A percentile compares a stretch with the other conserved stretches of the same genome.
Evolutionary conservation across 2,797 vertebrate species (phyloP).

Genomic region (Tragopan temminckii): DNA sequence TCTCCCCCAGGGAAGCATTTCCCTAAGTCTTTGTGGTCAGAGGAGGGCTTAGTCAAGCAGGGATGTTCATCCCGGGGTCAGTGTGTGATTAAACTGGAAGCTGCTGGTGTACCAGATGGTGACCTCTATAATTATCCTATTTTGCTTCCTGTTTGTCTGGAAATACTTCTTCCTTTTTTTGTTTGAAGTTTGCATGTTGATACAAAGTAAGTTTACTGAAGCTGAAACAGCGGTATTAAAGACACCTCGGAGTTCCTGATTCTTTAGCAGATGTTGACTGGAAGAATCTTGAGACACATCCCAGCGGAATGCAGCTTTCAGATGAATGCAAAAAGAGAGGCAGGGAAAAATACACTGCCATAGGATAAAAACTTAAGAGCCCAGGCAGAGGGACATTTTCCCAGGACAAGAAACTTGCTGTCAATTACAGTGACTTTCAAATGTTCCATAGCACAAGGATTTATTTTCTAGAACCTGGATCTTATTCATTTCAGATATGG

Average conservation of each 20-base stretch:
- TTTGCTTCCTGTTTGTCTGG: constrained; percentile 61
- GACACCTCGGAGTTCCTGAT: neutral
- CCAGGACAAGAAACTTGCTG: neutral
- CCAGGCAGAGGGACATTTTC: neutral
- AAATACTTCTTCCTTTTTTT: neutral
- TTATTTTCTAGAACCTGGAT: neutral
- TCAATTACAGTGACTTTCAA: neutral
- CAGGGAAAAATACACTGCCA: neutral
- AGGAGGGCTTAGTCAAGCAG: constrained; percentile 31
- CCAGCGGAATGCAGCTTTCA: neutral
- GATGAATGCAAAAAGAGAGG: neutral
- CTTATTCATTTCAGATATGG: neutral
- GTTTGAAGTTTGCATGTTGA: neutral
- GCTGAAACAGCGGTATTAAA: constrained; percentile 1
- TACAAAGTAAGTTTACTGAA: neutral
- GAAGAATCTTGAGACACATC: neutral
- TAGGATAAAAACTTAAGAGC: neutral
- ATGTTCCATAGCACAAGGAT: neutral
- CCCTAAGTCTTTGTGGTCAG: constrained; percentile 4
- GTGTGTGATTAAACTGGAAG: constrained; percentile 71
- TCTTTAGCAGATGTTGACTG: neutral
- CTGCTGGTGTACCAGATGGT: constrained; percentile 67
- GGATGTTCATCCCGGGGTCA: constrained; percentile 47
- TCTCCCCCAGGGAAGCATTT: neutral
- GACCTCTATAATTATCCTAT: constrained; percentile 70